Conservation (phyloP, 2,888 invertebrate species). For the Drosophila diplacantha region DNA sequence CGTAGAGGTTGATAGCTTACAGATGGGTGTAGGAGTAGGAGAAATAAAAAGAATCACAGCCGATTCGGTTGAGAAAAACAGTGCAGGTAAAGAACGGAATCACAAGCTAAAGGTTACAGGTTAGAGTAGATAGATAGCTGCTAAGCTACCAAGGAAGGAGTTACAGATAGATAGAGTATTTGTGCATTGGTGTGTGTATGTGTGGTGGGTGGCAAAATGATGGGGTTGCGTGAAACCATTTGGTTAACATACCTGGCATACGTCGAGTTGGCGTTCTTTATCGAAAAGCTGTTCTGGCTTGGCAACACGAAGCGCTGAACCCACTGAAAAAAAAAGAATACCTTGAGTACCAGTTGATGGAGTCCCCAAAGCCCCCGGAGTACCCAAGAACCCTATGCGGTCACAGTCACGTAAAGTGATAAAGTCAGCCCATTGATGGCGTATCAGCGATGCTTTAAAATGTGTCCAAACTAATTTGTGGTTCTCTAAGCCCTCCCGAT, state of each 20-base stretch:
- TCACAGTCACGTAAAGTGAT: slow-evolving; percentile 64
- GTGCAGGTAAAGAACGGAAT: slow-evolving; percentile 23
- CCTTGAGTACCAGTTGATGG: slow-evolving; percentile 34
- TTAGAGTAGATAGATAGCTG: slow-evolving; percentile 10
- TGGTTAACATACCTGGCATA: slow-evolving; percentile 81
- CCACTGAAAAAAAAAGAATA: slow-evolving; percentile 74
- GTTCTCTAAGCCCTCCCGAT: slow-evolving; percentile 41
- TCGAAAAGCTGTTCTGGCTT: slow-evolving; percentile 79
- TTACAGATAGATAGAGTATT: slow-evolving; percentile 18
- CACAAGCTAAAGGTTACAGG: slow-evolving; percentile 27
- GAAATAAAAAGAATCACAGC: slow-evolving; percentile 2
- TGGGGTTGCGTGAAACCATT: slow-evolving; percentile 18
- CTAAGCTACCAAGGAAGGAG: slow-evolving; percentile 10
- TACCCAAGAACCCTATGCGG: slow-evolving; percentile 11
- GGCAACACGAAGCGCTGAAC: slow-evolving; percentile 81
- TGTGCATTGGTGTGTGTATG: slow-evolving; percentile 15
- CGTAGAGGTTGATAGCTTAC: slow-evolving; percentile 12
- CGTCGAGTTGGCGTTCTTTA: slow-evolving; percentile 79
- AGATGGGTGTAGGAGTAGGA: slow-evolving; percentile 19
- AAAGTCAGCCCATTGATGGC: slow-evolving; percentile 32
- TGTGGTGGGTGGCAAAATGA: slow-evolving; percentile 20
- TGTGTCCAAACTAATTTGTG: slow-evolving; percentile 33
- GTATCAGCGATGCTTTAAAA: slow-evolving; percentile 28
- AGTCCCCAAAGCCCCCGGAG: slow-evolving; percentile 16
- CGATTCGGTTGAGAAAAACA: slow-evolving; percentile 15